phyloP scores from a whole-genome alignment of 1,140 invertebrate genomes.

The Drosophila bocki region DNA sequence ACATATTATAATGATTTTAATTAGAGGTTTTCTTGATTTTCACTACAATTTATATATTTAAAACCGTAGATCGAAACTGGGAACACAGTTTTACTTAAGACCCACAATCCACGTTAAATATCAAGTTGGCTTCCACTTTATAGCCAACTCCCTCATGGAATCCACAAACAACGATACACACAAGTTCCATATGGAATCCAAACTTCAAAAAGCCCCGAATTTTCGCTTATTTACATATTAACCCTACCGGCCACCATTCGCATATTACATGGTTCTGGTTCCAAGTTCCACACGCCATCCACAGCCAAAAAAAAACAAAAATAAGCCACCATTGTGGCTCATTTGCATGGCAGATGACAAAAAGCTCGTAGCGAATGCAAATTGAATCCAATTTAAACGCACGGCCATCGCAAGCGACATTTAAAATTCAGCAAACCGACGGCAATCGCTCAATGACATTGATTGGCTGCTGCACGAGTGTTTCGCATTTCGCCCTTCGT shows the following conservation, averaged over 20 bases:
- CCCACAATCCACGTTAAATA: too few relatives aligned
- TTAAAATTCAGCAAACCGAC: slow-evolving; percentile 20
- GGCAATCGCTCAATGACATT: slow-evolving; percentile 59
- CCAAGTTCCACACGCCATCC: slow-evolving; percentile 7
- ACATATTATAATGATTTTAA: background rate
- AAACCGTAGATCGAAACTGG: too few relatives aligned
- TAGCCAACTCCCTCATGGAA: background rate
- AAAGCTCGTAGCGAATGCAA: slow-evolving; percentile 35
- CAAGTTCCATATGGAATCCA: background rate
- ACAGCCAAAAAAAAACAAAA: background rate
- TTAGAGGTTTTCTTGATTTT: background rate
- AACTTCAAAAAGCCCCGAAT: background rate
- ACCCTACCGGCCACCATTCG: background rate
- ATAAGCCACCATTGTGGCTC: slow-evolving; percentile 1
- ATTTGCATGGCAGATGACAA: slow-evolving; percentile 35
- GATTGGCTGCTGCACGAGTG: slow-evolving; percentile 61
- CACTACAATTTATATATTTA: background rate
- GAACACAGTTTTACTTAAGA: background rate
- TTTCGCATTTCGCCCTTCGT: slow-evolving; percentile 17
- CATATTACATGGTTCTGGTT: background rate
- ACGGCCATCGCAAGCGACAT: slow-evolving; percentile 4
- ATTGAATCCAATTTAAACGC: slow-evolving; percentile 47
- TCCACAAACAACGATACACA: background rate
- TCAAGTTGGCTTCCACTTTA: too few relatives aligned
- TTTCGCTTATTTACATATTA: slow-evolving; percentile 16